Evolutionary conservation across 2,888 invertebrate genomes (phyloP).

Genomic region (Rhyacophila evoluta): DNA sequence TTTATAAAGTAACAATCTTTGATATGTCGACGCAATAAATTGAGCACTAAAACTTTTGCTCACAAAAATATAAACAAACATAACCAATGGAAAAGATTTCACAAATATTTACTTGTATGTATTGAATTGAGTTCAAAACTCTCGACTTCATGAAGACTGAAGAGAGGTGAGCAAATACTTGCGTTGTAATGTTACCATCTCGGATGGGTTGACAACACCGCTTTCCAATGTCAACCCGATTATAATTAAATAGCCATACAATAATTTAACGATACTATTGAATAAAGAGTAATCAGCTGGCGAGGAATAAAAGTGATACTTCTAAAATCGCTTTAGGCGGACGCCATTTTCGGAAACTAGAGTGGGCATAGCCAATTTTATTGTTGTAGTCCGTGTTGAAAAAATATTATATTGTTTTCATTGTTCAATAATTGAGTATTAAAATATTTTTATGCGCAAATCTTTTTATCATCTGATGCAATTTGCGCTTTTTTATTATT

Average conservation of each 20-base stretch:
- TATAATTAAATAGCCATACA: slow-evolving; percentile 21
- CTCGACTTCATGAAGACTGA: not conserved
- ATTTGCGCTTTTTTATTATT: not conserved
- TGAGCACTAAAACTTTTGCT: not conserved
- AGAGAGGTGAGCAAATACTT: not conserved
- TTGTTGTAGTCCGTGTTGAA: slow-evolving; percentile 2
- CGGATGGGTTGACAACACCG: not conserved
- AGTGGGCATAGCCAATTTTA: slow-evolving; percentile 15
- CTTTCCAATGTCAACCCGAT: not conserved
- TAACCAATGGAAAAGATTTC: not conserved
- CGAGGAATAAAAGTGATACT: not conserved
- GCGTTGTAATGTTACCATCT: not conserved
- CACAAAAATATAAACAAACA: not conserved
- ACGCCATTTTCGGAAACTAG: not conserved
- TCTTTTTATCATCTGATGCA: not conserved
- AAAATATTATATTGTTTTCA: slow-evolving; percentile 6
- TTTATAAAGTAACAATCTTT: not conserved
- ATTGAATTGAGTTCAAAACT: not conserved
- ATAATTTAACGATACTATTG: slow-evolving; percentile 2
- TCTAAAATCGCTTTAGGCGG: slow-evolving; percentile 7
- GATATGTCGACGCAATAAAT: not conserved
- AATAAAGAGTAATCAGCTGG: not conserved
- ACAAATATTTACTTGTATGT: too few species aligned
- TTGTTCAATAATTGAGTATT: slow-evolving; percentile 4
- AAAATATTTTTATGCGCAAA: not conserved